Conservation (phyloP, 2,888 invertebrate genomes). For the Ormia ochracea region DNA sequence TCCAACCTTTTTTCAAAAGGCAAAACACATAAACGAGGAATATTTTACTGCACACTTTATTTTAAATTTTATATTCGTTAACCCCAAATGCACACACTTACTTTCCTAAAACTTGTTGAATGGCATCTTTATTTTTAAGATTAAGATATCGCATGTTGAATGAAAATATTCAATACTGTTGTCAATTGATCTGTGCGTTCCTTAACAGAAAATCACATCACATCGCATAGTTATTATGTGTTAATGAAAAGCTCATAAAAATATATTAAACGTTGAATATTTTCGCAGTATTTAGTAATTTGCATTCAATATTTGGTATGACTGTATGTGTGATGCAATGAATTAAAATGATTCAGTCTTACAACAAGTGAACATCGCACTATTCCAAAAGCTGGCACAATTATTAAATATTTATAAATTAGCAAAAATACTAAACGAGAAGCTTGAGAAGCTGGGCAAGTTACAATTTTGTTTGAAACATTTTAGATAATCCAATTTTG, state of each 20-base stretch:
- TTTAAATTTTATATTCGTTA: too few relatives aligned
- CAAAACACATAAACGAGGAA: too few relatives aligned
- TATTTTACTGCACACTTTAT: too few relatives aligned
- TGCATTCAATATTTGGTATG: neutral
- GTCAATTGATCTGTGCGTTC: neutral
- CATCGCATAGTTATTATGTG: neutral
- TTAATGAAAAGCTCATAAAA: slow-evolving; percentile 12
- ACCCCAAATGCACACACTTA: too few relatives aligned
- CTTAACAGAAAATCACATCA: neutral
- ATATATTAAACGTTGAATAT: slow-evolving; percentile 8
- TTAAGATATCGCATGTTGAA: neutral
- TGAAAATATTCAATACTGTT: neutral
- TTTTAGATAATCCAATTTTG: neutral
- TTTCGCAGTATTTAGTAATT: slow-evolving; percentile 34
- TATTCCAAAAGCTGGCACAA: too few relatives aligned
- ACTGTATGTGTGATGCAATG: too few relatives aligned
- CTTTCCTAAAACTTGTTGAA: neutral
- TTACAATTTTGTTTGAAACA: slow-evolving; percentile 13
- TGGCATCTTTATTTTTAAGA: neutral
- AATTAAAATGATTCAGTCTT: too few relatives aligned
- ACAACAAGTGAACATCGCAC: too few relatives aligned
- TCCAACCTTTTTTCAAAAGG: neutral
- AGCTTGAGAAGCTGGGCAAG: slow-evolving; percentile 11
- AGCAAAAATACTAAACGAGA: too few relatives aligned
- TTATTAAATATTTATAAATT: too few relatives aligned